These are phyloP conservation scores for Ceratosolen fusciceps DNA, from an alignment of 1,140 invertebrate genomes.

Conservation along the genomic window DNA sequence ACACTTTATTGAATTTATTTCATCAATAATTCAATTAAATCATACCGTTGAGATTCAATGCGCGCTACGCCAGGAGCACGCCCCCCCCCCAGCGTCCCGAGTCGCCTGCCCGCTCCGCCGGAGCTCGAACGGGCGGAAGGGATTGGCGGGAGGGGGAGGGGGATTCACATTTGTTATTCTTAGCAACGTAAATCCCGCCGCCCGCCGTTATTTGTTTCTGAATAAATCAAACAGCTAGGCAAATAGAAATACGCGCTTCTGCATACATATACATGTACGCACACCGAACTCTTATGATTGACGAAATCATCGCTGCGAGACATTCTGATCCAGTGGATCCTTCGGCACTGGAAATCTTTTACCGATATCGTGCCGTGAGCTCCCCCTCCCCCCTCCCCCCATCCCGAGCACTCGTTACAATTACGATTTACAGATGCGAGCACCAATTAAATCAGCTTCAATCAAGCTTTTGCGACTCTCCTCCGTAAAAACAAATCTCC, in stretches of 20 bases:
- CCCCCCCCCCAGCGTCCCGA: no score
- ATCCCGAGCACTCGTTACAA: neutral
- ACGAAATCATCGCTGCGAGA: neutral
- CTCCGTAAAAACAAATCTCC: neutral
- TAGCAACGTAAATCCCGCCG: neutral
- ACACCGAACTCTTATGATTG: neutral
- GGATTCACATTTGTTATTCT: slow-evolving; percentile 8
- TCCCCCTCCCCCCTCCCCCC: no score
- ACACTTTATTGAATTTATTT: slow-evolving; percentile 47
- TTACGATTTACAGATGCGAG: neutral
- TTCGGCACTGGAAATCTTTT: neutral
- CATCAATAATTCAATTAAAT: slow-evolving; percentile 49
- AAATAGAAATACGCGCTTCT: no score
- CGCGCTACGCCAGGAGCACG: neutral
- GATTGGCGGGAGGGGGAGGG: neutral
- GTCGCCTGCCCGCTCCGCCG: no score
- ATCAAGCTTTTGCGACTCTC: neutral
- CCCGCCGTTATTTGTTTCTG: neutral
- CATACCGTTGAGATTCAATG: slow-evolving; percentile 17
- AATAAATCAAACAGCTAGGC: neutral
- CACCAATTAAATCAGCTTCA: neutral
- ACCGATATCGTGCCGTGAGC: neutral
- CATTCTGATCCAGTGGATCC: neutral
- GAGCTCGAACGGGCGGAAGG: no score
- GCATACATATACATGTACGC: no score